A percentile compares a stretch with the other conserved stretches of the same genome.
Evolutionary conservation across 2,797 vertebrate genomes (phyloP).

Genomic region (Setipinna tenuifilis): DNA sequence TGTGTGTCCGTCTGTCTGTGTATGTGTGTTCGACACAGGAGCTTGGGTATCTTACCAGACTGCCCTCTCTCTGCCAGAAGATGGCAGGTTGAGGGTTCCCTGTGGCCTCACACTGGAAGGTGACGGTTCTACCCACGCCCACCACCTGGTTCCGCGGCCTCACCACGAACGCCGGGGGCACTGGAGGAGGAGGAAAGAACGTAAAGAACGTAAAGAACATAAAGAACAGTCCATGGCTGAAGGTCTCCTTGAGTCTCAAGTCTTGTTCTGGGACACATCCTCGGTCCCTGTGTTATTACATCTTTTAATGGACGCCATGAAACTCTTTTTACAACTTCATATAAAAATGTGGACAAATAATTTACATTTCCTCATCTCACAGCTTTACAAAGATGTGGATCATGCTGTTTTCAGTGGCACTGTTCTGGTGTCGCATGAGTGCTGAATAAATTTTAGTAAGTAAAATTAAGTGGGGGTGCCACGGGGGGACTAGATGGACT

Average conservation of each 20-base stretch:
- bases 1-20: neutral
- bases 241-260: neutral
- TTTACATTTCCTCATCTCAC: neutral
- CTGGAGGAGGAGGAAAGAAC: constrained; percentile 65
- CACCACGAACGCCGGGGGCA: constrained; percentile 89
- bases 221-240: neutral
- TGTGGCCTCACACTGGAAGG: constrained; percentile 92
- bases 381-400: neutral
- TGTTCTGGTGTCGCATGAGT: neutral
- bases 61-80: constrained; percentile 95
- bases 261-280: neutral
- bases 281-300: neutral
- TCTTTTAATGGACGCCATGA: neutral
- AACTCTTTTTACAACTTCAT: neutral
- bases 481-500: neutral
- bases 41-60: constrained; percentile 81
- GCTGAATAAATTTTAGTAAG: neutral
- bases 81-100: constrained; percentile 95
- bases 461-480: neutral
- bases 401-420: neutral
- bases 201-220: neutral
- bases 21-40: neutral
- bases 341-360: constrained; percentile 17
- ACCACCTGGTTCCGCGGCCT: constrained; percentile 92
- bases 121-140: constrained; percentile 87